Conservation (phyloP, 2,888 invertebrate genomes). For the Heliconius aoede region DNA sequence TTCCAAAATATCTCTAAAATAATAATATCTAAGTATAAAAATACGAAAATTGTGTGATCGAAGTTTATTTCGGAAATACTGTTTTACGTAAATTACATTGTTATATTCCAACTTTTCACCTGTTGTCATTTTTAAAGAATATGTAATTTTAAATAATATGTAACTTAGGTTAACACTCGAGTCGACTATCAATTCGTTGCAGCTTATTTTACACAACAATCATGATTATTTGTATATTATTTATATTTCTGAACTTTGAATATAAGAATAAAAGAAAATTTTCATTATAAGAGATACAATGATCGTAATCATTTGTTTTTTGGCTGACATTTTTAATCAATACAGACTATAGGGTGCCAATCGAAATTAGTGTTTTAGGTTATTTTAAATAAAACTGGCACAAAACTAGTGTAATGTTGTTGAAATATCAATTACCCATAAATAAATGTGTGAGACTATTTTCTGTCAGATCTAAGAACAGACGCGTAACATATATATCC, state of each 20-base stretch:
- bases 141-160: conserved; percentile 4
- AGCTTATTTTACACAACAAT: not conserved
- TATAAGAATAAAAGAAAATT: not conserved
- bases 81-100: not conserved
- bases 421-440: not conserved
- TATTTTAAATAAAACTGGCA: conserved; percentile 24
- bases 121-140: conserved; percentile 4
- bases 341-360: not conserved
- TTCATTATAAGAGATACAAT: conserved; percentile 2
- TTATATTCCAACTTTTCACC: conserved; percentile 16
- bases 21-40: not conserved
- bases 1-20: not conserved
- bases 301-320: not conserved
- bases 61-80: too few relatives aligned
- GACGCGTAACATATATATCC: not conserved
- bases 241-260: not conserved
- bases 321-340: not conserved
- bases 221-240: not conserved
- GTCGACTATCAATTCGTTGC: not conserved
- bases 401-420: conserved; percentile 20
- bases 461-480: not conserved
- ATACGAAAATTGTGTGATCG: not conserved
- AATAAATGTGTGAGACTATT: not conserved
- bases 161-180: conserved; percentile 9
- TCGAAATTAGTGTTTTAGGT: conserved; percentile 13